phyloP scores from a whole-genome alignment of 2,113 vertebrate species.

The Abramis brama region DNA sequence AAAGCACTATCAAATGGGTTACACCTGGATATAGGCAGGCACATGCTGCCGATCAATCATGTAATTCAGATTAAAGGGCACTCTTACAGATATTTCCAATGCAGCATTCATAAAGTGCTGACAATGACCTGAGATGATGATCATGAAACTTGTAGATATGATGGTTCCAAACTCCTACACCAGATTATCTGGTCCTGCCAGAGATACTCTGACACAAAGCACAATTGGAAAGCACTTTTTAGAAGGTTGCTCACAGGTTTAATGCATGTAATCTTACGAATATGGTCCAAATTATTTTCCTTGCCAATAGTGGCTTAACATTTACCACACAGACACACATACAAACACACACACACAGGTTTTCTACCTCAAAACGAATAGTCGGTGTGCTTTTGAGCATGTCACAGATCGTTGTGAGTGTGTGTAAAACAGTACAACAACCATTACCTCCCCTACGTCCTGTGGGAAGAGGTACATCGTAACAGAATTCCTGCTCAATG shows the following conservation, averaged over 20 bases:
- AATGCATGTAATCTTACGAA: no score
- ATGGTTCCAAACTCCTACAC: background rate
- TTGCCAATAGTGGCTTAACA: no score
- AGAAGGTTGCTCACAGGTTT: no score
- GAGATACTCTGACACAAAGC: no score
- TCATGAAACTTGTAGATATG: background rate
- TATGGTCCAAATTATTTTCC: no score
- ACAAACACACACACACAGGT: no score
- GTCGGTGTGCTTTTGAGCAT: background rate
- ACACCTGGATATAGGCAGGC: background rate
- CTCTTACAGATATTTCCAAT: slow-evolving; percentile 13
- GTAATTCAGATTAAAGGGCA: slow-evolving; percentile 29
- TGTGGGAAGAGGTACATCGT: slow-evolving; percentile 14
- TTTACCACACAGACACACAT: no score
- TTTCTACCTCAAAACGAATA: background rate
- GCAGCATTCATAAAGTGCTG: background rate
- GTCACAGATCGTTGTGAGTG: background rate
- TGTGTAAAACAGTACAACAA: background rate
- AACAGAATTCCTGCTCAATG: background rate
- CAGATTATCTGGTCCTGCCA: no score
- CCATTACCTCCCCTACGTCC: background rate
- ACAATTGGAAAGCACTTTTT: no score
- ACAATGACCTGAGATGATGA: background rate
- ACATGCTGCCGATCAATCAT: slow-evolving; percentile 18
- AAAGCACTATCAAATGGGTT: slow-evolving; percentile 22